These are phyloP conservation scores for Microplitis mediator DNA, from an alignment of 1,140 invertebrate species.

Conservation along the genomic window DNA sequence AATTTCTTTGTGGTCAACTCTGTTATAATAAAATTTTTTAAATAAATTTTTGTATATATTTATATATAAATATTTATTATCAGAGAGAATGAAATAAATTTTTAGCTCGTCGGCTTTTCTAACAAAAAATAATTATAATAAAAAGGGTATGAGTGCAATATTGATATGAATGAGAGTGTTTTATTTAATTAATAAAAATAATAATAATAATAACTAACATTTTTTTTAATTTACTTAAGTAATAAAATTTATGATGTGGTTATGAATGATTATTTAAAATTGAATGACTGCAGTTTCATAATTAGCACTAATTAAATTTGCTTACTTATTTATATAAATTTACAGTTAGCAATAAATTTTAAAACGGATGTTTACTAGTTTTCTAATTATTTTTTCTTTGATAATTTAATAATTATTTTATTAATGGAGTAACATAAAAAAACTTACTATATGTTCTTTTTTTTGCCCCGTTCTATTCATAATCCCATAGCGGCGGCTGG, in stretches of 20 bases:
- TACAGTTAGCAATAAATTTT: neutral
- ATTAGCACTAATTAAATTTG: neutral
- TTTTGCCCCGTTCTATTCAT: conserved; percentile 34
- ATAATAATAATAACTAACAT: no score
- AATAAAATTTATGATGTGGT: no score
- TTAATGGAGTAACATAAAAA: neutral
- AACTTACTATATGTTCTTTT: conserved; percentile 14
- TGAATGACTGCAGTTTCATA: neutral
- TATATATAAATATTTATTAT: neutral
- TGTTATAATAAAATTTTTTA: no score
- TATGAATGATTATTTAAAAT: no score
- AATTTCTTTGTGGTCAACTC: no score
- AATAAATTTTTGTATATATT: neutral
- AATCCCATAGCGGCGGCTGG: conserved; percentile 61
- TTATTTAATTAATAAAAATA: conserved; percentile 13
- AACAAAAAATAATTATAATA: neutral
- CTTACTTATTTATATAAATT: neutral
- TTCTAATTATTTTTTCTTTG: conserved; percentile 20
- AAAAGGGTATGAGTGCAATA: neutral
- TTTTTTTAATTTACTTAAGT: no score
- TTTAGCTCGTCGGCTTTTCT: conserved; percentile 10
- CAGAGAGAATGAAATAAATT: neutral
- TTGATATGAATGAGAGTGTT: neutral
- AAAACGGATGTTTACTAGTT: no score
- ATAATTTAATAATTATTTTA: neutral